A percentile compares a stretch with the other conserved stretches of the same genome.
These are phyloP conservation scores for Anhinga anhinga DNA, from an alignment of 2,113 vertebrate genomes.

Conservation along the genomic window DNA sequence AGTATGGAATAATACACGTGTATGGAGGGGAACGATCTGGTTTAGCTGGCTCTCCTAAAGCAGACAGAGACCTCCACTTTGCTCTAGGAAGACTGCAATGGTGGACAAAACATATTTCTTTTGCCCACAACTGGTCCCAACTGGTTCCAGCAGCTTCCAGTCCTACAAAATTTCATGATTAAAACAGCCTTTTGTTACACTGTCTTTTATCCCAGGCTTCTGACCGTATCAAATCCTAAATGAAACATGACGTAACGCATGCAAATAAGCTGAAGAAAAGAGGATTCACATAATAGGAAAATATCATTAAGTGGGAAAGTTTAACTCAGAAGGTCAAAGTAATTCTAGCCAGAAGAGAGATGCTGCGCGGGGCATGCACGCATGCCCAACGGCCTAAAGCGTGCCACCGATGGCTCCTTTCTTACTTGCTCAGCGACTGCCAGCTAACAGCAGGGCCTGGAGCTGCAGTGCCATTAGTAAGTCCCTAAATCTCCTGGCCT, in stretches of 20 bases:
- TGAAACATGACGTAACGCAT: background rate
- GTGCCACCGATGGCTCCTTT: rapidly evolving
- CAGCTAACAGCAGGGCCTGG: background rate
- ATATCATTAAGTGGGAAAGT: background rate
- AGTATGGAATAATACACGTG: background rate
- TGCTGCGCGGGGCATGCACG: background rate
- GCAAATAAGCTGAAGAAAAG: conserved; percentile 33
- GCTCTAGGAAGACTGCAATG: conserved; percentile 71
- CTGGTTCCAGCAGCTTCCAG: conserved; percentile 69
- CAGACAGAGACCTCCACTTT: conserved; percentile 79
- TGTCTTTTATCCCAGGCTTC: background rate
- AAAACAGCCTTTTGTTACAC: background rate
- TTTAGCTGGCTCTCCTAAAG: conserved; percentile 63
- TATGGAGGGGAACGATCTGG: conserved; percentile 78
- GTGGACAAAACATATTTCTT: conserved; percentile 64
- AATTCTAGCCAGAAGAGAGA: background rate
- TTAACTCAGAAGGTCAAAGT: conserved; percentile 33
- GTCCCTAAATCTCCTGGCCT: background rate
- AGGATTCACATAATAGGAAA: conserved; percentile 22
- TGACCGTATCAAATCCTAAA: conserved; percentile 26
- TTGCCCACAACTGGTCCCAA: conserved; percentile 52
- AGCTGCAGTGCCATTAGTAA: background rate
- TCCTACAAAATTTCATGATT: background rate
- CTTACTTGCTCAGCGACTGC: background rate
- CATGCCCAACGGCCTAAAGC: background rate